phyloP scores from a whole-genome alignment of 1,140 invertebrate species.

The Lordiphosa mommai region DNA sequence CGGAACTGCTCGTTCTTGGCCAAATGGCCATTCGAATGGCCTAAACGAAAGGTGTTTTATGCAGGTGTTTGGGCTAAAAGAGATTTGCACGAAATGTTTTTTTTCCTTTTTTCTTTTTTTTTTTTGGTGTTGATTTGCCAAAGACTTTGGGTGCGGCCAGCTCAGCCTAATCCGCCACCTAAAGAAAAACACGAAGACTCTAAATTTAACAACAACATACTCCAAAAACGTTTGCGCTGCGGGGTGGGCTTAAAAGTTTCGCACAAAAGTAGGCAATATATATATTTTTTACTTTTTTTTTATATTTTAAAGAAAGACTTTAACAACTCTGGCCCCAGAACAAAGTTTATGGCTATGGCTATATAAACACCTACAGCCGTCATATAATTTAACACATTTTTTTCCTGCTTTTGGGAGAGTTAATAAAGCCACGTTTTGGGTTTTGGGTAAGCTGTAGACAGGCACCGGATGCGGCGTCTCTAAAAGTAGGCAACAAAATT shows the following conservation, averaged over 20 bases:
- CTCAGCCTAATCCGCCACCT: constrained; percentile 32
- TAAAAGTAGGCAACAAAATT: too few relatives aligned
- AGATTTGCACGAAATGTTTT: constrained; percentile 36
- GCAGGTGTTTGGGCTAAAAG: constrained; percentile 20
- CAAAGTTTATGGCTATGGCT: constrained; percentile 45
- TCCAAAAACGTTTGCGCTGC: background rate
- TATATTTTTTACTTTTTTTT: too few relatives aligned
- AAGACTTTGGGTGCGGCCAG: constrained; percentile 35
- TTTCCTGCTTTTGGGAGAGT: constrained; percentile 9
- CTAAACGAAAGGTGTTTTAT: constrained; percentile 34
- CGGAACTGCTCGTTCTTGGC: constrained; percentile 17
- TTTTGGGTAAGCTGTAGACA: constrained; percentile 3
- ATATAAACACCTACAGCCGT: constrained; percentile 60
- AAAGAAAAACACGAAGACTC: background rate
- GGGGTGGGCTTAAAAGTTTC: constrained; percentile 28
- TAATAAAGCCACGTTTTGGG: constrained; percentile 23
- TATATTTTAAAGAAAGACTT: constrained; percentile 23
- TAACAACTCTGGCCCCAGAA: constrained; percentile 19
- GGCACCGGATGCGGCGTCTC: too few relatives aligned
- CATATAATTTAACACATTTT: constrained; percentile 42
- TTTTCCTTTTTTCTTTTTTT: constrained; percentile 2
- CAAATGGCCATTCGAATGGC: constrained; percentile 36
- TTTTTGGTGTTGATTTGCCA: constrained; percentile 38
- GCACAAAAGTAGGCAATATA: constrained; percentile 45
- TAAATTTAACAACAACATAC: background rate